Conservation (phyloP, 2,113 vertebrate species). For the Tricholaema leucomelas region DNA sequence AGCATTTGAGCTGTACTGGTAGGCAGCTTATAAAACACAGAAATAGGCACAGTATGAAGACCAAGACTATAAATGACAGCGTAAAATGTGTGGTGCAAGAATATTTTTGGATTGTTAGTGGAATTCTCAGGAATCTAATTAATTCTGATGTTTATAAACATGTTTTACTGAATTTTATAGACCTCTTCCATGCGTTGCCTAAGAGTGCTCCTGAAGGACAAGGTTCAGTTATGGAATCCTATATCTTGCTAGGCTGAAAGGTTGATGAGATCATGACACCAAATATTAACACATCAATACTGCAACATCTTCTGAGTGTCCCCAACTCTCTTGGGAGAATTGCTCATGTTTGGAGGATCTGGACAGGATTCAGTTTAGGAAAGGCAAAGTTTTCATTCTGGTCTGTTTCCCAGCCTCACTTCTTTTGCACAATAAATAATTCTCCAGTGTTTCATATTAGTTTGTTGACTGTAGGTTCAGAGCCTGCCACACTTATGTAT, state of each 20-base stretch:
- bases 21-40: background rate
- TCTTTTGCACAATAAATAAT: background rate
- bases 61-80: background rate
- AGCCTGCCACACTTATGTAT: background rate
- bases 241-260: background rate
- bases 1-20: background rate
- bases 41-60: background rate
- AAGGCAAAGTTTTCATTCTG: background rate
- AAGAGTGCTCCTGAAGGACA: background rate
- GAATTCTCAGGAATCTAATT: background rate
- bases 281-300: background rate
- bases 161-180: background rate
- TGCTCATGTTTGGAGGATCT: background rate
- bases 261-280: background rate
- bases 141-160: background rate
- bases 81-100: background rate
- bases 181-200: background rate
- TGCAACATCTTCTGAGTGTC: background rate
- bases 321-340: background rate
- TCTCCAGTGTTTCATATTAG: background rate
- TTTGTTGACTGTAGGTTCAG: slow-evolving; percentile 12
- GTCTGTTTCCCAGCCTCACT: background rate
- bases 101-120: background rate
- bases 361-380: background rate
- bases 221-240: background rate